Conservation (phyloP, 2,888 invertebrate species). For the Leptothorax acervorum region DNA sequence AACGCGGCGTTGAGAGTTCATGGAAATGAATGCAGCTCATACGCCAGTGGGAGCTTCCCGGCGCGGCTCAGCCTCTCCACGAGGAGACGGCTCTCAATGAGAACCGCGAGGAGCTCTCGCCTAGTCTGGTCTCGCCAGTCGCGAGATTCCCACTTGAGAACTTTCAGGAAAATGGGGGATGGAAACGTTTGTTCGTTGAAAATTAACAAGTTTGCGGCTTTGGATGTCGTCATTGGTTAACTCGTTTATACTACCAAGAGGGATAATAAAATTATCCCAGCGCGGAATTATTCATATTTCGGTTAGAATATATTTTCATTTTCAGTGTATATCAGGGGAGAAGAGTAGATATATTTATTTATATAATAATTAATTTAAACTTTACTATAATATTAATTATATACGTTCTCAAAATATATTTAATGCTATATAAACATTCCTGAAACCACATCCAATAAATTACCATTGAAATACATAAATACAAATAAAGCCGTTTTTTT, state of each 20-base stretch:
- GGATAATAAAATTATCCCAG: background rate
- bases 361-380: constrained; percentile 14
- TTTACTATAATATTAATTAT: background rate
- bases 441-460: background rate
- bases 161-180: constrained; percentile 30
- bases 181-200: constrained; percentile 23
- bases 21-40: constrained; percentile 59
- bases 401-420: background rate
- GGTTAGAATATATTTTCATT: constrained; percentile 1
- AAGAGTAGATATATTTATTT: background rate
- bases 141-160: constrained; percentile 23
- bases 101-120: constrained; percentile 18
- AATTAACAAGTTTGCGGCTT: constrained; percentile 35
- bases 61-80: background rate
- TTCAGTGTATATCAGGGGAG: background rate
- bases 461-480: background rate
- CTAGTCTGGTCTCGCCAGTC: constrained; percentile 14
- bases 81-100: constrained; percentile 70
- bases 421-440: background rate
- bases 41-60: constrained; percentile 46
- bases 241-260: background rate
- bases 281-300: constrained; percentile 16
- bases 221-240: constrained; percentile 1
- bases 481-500: background rate
- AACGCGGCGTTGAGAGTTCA: constrained; percentile 60